Evolutionary conservation across 1,140 invertebrate species (phyloP), one percentile per base, ranked within the genome.

Genomic region (Caenorhabditis remanei): DNA sequence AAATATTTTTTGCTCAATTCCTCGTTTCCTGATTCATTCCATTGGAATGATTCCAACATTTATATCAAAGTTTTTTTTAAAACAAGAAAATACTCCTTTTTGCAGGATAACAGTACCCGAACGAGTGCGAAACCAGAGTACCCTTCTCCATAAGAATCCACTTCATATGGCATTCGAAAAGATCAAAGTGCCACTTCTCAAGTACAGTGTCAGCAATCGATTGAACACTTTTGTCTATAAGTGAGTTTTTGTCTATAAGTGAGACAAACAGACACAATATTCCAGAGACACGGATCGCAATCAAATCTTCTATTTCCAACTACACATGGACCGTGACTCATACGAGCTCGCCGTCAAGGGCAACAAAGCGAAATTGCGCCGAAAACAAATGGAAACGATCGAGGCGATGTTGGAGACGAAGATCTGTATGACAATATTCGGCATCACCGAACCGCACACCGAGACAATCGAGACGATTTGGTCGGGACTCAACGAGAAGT

Each of bases 301-400:
- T 8, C 71, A 79, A 32, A 79, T 79, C 46, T 79, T 79, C 71
- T 79, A 79, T 24, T 79, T 79, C 46, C 71, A 79, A 48, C n/a
- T 79, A 4, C 71, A 79, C n/a, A 79, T 79, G 71, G 71, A 79
- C 41, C 46, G 46, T 5, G 71, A 79, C 46, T 79, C 71, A 5
- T 79, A 79, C 53, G 19, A 79, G 13, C 11, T 79, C 4, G 43
- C 71, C n/a, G n/a, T 79, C 7, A 79, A 79, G n/a, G 71, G 71
- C 2, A 24, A 19, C 50, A 14, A 24, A 9, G 9, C 19, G 19
- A 50, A 50, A 11, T 16, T 79, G 1, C 71, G 46, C 6, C 19
- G 46, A 14, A 79, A 50, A 24, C 46, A 79, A 50, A 24, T 79
- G n/a, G 46, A 48, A 24, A 50, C 46, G 7, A n/a, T 53, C n/a